phyloP scores from a whole-genome alignment of 2,113 vertebrate genomes.

The Hydrolagus affinis region DNA sequence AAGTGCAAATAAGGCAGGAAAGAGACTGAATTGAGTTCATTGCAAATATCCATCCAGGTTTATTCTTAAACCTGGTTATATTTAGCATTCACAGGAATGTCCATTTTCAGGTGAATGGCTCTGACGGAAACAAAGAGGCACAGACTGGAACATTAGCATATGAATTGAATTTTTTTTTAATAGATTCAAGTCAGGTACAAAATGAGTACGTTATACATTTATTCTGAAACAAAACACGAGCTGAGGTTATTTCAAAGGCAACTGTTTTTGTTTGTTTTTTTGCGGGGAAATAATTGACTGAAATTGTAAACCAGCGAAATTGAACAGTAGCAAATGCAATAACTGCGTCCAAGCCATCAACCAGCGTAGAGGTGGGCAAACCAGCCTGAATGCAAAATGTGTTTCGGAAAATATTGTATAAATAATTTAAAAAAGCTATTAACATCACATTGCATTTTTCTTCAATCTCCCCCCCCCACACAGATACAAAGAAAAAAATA shows the following conservation, averaged over 20 bases:
- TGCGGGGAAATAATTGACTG: background rate
- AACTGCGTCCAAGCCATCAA: background rate
- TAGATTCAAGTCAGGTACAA: background rate
- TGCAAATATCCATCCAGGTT: too few relatives aligned
- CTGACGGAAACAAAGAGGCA: too few relatives aligned
- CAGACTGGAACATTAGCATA: too few relatives aligned
- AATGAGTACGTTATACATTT: background rate
- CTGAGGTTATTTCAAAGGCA: slow-evolving; percentile 9
- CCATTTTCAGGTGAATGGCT: too few relatives aligned
- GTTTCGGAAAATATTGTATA: slow-evolving; percentile 1
- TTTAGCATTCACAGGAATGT: too few relatives aligned
- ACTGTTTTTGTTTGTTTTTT: too few relatives aligned
- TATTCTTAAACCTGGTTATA: too few relatives aligned
- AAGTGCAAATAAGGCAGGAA: too few relatives aligned
- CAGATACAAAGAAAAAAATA: background rate
- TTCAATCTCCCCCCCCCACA: too few relatives aligned
- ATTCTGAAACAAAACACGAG: slow-evolving; percentile 14
- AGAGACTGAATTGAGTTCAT: too few relatives aligned
- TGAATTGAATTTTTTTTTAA: background rate
- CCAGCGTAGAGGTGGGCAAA: background rate
- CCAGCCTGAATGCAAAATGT: background rate
- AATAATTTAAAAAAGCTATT: background rate
- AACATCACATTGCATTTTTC: background rate
- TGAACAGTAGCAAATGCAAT: background rate
- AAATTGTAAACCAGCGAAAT: background rate